Evolutionary conservation across 2,113 vertebrate species (phyloP).

Genomic region (Etia nguti): DNA sequence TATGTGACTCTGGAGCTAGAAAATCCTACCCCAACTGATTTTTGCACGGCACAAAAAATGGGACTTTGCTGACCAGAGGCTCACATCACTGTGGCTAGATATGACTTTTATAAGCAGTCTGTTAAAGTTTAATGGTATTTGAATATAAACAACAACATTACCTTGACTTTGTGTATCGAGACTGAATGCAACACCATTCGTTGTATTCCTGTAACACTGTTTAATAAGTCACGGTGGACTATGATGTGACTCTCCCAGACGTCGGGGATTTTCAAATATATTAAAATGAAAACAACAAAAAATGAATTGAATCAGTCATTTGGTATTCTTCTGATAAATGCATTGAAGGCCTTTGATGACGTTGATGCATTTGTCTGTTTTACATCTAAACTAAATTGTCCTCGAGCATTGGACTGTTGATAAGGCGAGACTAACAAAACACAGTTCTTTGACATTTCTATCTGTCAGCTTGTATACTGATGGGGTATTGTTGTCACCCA

Average conservation of each 20-base stretch:
- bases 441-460: neutral
- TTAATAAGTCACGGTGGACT: neutral
- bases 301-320: neutral
- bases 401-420: neutral
- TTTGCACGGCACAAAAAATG: neutral
- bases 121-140: neutral
- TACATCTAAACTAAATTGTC: neutral
- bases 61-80: neutral
- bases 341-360: neutral
- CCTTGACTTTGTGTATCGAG: neutral
- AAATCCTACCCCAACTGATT: neutral
- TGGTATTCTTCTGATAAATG: neutral
- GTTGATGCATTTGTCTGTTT: neutral
- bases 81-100: neutral
- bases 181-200: neutral
- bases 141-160: neutral
- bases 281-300: neutral
- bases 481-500: neutral
- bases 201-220: neutral
- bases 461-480: neutral
- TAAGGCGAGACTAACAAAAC: neutral
- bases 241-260: neutral
- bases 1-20: neutral
- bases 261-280: neutral
- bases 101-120: neutral